Evolutionary conservation across 2,113 vertebrate genomes (phyloP).

Genomic region (Malaclemys terrapin): DNA sequence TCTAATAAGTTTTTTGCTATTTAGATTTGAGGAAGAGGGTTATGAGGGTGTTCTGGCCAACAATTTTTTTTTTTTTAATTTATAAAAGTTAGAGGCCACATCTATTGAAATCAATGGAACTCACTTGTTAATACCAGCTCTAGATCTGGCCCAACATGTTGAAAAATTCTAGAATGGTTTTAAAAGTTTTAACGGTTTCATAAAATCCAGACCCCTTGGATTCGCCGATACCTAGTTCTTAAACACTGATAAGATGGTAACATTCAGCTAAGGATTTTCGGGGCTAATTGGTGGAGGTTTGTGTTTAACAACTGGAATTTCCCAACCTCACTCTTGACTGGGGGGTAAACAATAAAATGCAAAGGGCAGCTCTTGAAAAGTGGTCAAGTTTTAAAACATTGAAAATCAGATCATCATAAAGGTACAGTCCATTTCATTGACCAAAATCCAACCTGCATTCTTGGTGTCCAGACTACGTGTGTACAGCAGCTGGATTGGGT

Average conservation of each 20-base stretch:
- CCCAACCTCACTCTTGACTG: fast-evolving
- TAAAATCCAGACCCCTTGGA: fast-evolving
- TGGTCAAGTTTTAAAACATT: neutral
- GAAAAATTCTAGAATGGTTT: neutral
- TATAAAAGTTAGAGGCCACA: neutral
- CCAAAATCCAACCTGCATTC: fast-evolving
- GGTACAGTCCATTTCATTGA: fast-evolving
- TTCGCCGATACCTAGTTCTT: neutral
- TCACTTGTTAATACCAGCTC: fast-evolving
- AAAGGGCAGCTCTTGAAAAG: neutral
- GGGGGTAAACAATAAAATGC: neutral
- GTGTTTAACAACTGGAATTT: neutral
- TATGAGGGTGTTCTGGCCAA: neutral
- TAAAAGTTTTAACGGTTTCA: neutral
- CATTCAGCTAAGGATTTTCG: neutral
- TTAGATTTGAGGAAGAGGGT: neutral
- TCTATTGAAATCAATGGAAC: fast-evolving
- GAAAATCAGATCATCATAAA: neutral
- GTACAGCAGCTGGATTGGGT: fast-evolving
- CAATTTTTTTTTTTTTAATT: neutral
- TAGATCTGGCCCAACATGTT: neutral
- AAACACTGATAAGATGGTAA: neutral
- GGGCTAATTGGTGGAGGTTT: neutral
- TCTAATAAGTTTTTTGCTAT: neutral
- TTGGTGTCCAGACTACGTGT: fast-evolving